Evolutionary conservation across 2,888 invertebrate genomes (phyloP), one percentile per base, ranked within the genome.

Genomic region (Himalopsyche kuldschensis): DNA sequence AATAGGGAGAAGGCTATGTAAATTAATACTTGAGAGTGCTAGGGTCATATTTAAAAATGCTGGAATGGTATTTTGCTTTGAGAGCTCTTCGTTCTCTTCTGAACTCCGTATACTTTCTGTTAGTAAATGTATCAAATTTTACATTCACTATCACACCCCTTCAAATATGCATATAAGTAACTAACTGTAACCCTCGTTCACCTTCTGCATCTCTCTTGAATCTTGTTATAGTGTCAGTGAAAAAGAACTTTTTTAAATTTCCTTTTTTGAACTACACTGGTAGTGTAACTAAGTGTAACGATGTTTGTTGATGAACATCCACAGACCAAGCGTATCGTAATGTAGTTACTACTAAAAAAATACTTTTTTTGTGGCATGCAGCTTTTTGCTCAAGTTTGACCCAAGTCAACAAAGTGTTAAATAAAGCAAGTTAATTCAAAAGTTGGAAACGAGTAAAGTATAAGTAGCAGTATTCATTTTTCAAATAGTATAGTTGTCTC

Each of bases 41-140:
- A 8, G 24, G 27, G 20, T 75, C 17, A 75, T 48, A 82, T 82
- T 82, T 79, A 27, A 79, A 82, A 79, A 79, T 35, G 79, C 46
- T 69, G 31, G 75, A 77, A 46, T 48, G 35, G 55, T 69, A 35
- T 78, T 41, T 79, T 76, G 79, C 84, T 55, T 81, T 20, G 32
- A 55, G 84, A 78, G 75, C 48, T n/a, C 17, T 3, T 30, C 41
- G 4, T 31, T 48, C 24, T 55, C n/a, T 17, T 41, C 63, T 77
- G 41, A 78, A 75, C 81, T 35, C 81, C 77, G 83, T 48, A 63
- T 69, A 48, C 82, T 82, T 80, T 63, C 82, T 55, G 47, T 82
- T 79, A 84, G 84, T 79, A 85, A 85, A 85, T 82, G 84, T 85
- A 85, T 83, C 85, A 85, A 85, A 81, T 85, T 85, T 85, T 85